Evolutionary conservation across 2,888 invertebrate genomes (phyloP).

Genomic region (Eupithecia tripunctaria): DNA sequence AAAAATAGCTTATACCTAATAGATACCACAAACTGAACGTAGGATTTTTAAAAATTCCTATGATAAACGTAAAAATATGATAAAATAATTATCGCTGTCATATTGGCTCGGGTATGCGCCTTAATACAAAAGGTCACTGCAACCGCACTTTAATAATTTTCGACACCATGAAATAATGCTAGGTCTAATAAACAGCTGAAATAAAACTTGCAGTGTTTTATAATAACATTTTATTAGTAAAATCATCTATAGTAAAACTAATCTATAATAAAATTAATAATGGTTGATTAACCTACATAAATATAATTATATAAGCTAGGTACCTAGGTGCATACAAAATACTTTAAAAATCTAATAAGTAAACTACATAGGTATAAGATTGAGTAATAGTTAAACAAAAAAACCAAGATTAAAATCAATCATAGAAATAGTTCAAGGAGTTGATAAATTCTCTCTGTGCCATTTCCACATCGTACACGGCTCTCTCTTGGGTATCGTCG

Average conservation of each 20-base stretch:
- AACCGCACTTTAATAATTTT: too few relatives aligned
- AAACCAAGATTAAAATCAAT: constrained; percentile 12
- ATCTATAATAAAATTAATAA: background rate
- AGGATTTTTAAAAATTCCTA: too few relatives aligned
- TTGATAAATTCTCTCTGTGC: constrained; percentile 47
- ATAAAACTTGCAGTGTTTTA: background rate
- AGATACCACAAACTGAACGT: too few relatives aligned
- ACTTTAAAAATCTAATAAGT: background rate
- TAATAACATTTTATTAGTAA: background rate
- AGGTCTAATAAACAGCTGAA: background rate
- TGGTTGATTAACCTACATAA: background rate
- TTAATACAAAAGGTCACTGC: too few relatives aligned
- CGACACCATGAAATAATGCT: background rate
- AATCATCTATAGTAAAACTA: background rate
- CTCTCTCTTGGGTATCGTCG: constrained; percentile 53
- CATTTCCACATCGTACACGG: constrained; percentile 43
- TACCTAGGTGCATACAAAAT: background rate
- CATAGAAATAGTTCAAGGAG: constrained; percentile 41
- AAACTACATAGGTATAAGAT: background rate
- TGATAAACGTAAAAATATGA: too few relatives aligned
- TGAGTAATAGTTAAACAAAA: background rate
- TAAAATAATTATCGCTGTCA: too few relatives aligned
- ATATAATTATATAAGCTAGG: background rate
- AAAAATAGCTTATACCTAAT: too few relatives aligned
- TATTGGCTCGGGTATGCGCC: too few relatives aligned